These are phyloP conservation scores for Drosophila mercatorum DNA, from an alignment of 2,888 invertebrate genomes.

Conservation along the genomic window DNA sequence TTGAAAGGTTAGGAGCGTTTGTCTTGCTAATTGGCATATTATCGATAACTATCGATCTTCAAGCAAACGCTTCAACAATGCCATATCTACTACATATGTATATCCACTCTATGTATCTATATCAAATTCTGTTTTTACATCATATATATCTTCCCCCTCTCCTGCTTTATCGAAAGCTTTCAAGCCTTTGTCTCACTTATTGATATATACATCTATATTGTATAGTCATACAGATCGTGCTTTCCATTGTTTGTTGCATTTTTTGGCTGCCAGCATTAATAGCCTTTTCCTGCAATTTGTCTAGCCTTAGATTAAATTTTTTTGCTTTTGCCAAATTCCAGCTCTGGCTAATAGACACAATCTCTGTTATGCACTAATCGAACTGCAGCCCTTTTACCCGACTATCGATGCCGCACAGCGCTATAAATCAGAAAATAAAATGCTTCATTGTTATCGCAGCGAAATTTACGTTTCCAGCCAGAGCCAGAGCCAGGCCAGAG, in stretches of 20 bases:
- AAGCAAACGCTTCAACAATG: too few species aligned
- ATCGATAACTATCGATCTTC: too few species aligned
- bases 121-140: not conserved
- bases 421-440: slow-evolving; percentile 72
- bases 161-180: not conserved
- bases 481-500: not conserved
- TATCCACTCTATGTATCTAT: not conserved
- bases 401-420: slow-evolving; percentile 34
- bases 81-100: not conserved
- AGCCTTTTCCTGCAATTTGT: slow-evolving; percentile 41
- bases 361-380: slow-evolving; percentile 54
- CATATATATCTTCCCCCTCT: not conserved
- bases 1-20: too few species aligned
- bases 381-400: slow-evolving; percentile 57
- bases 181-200: not conserved
- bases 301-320: slow-evolving; percentile 27
- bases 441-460: slow-evolving; percentile 72
- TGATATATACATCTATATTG: not conserved
- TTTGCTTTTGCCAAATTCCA: not conserved
- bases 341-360: slow-evolving; percentile 29
- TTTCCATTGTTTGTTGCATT: not conserved
- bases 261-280: slow-evolving; percentile 10
- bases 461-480: slow-evolving; percentile 38
- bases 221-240: not conserved
- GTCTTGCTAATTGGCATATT: too few species aligned